Base-by-base conservation (phyloP, 2,113 vertebrate species). In the Oostethus manadensis region DNA sequence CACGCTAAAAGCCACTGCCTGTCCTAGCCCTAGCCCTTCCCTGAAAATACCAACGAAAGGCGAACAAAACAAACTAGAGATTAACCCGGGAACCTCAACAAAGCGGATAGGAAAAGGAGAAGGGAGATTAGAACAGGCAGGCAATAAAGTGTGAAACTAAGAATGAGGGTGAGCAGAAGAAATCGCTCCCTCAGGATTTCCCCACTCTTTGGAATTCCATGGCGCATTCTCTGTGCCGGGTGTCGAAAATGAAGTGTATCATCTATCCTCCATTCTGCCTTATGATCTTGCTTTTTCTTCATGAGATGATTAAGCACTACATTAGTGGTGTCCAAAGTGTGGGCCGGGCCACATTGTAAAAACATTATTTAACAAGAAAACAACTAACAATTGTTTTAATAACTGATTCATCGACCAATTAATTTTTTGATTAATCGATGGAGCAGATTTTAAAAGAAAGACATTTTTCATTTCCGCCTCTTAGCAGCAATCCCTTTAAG, bases 31-130 rank as follows among this genome's bases (percentile, higher is more conserved):
- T 62, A 65, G 44, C 46, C 63, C 26, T 44, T 2, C n/a, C 71
- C 64, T 53, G 76, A 82, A 74, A 71, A 71, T 60, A 78, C 68
- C 72, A 62, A 62, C 65, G 80, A 62, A 76, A 73, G 74, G 55
- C 40, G 54, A 81, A 64, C 44, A 62, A 81, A 80, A 79, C 70
- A 81, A 81, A 80, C 80, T 69, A 83, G 77, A 82, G 67, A 15
- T 20, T 47, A 50, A 73, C 42, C 43, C 10, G 69, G n/a, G 54
- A 75, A 73, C 73, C 74, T 68, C 73, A 75, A 82, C 72, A 72
- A 55, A 62, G 61, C 33, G 58, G 58, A 56, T 49, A 4, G 8
- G 42, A 50, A 48, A 5, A 16, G n/a, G 57, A 47, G 29, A 58
- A 56, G 9, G 50, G 48, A 35, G 50, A 20, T 64, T 20, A 67